Conservation (phyloP, 37 sponge, comb jelly and placozoan species). For the Beroe ovata region DNA sequence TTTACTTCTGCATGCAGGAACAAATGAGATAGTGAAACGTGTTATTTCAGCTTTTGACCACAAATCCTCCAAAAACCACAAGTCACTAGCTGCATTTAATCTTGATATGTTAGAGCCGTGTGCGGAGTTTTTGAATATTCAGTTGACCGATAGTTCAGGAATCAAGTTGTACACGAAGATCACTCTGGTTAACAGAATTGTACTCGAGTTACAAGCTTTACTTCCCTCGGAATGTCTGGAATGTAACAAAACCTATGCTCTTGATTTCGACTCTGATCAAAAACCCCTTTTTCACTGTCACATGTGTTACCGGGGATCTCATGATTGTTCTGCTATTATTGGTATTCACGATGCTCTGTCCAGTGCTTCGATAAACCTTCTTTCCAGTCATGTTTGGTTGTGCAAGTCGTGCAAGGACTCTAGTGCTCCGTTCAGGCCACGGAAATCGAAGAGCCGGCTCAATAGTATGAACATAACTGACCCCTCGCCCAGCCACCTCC, state of each 20-base stretch:
- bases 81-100: slow-evolving; percentile 5
- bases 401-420: neutral
- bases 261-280: neutral
- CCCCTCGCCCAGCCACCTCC: slow-evolving; percentile 2
- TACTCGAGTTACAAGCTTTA: neutral
- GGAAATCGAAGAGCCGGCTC: slow-evolving; percentile 1
- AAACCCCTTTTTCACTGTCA: slow-evolving; percentile 5
- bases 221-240: slow-evolving; percentile 7
- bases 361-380: slow-evolving; percentile 5
- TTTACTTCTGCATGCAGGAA: neutral
- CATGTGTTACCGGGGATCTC: slow-evolving; percentile 7
- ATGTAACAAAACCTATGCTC: neutral
- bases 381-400: neutral
- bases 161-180: neutral
- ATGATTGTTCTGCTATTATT: slow-evolving; percentile 4
- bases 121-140: neutral
- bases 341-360: slow-evolving; percentile 1
- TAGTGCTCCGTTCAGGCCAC: neutral
- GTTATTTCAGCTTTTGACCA: slow-evolving; percentile 11
- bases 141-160: slow-evolving; percentile 6
- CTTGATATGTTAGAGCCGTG: slow-evolving; percentile 12
- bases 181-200: slow-evolving; percentile 5
- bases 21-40: slow-evolving; percentile 4
- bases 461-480: neutral
- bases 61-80: slow-evolving; percentile 5